phyloP scores from a whole-genome alignment of 2,797 vertebrate genomes.

The Eidolon dupreanum region DNA sequence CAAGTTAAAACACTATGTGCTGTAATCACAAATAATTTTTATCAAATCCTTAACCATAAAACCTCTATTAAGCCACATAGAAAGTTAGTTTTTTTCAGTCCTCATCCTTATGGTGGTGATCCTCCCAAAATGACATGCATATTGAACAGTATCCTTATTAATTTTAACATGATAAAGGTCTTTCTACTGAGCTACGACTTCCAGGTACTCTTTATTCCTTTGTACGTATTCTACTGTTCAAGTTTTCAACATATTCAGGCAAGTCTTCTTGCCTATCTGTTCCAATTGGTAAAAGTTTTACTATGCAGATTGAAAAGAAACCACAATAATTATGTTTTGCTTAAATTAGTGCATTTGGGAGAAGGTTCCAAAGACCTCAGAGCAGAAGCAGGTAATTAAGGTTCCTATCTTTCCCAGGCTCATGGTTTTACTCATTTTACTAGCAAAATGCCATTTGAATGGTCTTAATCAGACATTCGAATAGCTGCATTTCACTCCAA shows the following conservation, averaged over 20 bases:
- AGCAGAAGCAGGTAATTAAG: neutral
- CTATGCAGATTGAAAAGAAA: neutral
- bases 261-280: neutral
- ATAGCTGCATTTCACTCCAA: conserved; percentile 7
- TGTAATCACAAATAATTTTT: neutral
- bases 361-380: neutral
- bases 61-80: neutral
- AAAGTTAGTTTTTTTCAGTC: neutral
- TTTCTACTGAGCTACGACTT: neutral
- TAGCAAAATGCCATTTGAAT: conserved; percentile 18
- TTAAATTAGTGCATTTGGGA: neutral
- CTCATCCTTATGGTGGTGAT: neutral
- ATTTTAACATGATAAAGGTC: neutral
- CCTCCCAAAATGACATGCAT: neutral
- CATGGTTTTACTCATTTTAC: neutral
- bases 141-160: neutral
- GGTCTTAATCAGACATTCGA: conserved; percentile 4
- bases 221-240: neutral
- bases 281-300: conserved; percentile 9
- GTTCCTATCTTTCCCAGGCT: neutral
- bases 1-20: neutral
- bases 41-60: conserved; percentile 15
- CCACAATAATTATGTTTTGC: neutral
- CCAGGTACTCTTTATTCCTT: neutral
- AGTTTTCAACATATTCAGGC: neutral